A percentile compares a stretch with the other conserved stretches of the same genome.
Conservation (phyloP, 2,113 vertebrate genomes). For the Tyrannus savana region DNA sequence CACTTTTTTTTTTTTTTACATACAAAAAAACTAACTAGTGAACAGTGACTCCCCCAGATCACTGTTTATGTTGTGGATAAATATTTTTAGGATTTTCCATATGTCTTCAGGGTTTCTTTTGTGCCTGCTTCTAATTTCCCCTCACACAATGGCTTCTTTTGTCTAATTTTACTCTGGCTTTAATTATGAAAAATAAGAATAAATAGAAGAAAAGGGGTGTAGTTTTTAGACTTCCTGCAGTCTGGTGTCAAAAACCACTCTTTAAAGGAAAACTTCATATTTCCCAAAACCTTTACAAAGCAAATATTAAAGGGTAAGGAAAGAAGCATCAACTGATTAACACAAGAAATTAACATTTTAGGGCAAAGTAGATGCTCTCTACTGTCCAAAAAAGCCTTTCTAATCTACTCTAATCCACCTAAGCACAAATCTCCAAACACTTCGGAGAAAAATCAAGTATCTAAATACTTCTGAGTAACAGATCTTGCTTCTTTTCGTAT, state of each 20-base stretch:
- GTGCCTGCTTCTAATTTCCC: background rate
- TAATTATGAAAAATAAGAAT: slow-evolving; percentile 14
- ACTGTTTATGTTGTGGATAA: background rate
- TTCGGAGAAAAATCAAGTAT: background rate
- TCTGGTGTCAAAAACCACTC: background rate
- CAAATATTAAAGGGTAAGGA: background rate
- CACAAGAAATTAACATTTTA: background rate
- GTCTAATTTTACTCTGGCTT: slow-evolving; percentile 15
- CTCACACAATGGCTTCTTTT: background rate
- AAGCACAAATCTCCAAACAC: background rate
- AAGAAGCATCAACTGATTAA: background rate
- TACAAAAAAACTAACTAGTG: background rate
- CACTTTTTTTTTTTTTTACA: background rate
- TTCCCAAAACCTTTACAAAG: background rate
- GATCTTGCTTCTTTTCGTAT: background rate
- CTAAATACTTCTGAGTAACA: background rate
- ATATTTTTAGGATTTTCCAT: background rate
- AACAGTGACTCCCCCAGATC: background rate
- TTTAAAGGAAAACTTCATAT: background rate
- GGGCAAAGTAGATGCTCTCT: background rate
- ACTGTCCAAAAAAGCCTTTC: background rate
- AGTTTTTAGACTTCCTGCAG: slow-evolving; percentile 19
- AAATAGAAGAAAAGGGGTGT: background rate
- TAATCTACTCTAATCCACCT: background rate
- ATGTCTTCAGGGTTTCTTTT: background rate